These are phyloP conservation scores for Paramormyrops hopkinsi DNA, from an alignment of 2,797 vertebrate species.

Conservation along the genomic window DNA sequence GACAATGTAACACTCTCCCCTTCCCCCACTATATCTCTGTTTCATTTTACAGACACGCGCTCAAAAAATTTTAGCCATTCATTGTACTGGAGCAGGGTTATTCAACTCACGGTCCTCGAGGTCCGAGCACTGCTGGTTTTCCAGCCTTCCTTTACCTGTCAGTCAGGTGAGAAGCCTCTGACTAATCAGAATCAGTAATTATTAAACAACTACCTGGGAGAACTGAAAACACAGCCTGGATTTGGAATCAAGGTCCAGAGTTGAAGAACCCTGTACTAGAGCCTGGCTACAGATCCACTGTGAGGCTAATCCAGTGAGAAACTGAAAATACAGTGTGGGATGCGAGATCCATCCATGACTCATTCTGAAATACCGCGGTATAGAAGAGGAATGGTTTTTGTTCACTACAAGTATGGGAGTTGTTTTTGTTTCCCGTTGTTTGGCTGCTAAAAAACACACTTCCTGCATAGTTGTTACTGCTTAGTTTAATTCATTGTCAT, in stretches of 20 bases:
- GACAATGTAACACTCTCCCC: not conserved
- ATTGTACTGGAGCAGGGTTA: not conserved
- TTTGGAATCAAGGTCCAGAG: no score
- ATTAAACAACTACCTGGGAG: no score
- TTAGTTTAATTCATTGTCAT: not conserved
- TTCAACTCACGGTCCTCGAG: no score
- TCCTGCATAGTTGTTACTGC: not conserved
- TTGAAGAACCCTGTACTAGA: not conserved
- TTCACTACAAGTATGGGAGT: not conserved
- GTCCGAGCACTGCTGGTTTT: no score
- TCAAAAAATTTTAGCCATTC: not conserved
- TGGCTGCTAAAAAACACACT: not conserved
- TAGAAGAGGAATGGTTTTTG: not conserved
- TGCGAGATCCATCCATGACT: not conserved
- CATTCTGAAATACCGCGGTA: not conserved
- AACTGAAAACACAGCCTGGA: no score
- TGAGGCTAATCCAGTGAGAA: not conserved
- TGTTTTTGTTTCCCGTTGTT: not conserved
- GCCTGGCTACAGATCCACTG: not conserved
- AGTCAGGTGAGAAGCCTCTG: no score
- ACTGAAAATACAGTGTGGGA: not conserved
- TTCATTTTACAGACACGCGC: not conserved
- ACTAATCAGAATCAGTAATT: no score
- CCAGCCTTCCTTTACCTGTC: no score
- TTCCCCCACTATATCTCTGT: not conserved